A percentile compares a stretch with the other conserved stretches of the same genome.
These are phyloP conservation scores for Coryphaenoides rupestris DNA, from an alignment of 2,113 vertebrate genomes.

Conservation along the genomic window DNA sequence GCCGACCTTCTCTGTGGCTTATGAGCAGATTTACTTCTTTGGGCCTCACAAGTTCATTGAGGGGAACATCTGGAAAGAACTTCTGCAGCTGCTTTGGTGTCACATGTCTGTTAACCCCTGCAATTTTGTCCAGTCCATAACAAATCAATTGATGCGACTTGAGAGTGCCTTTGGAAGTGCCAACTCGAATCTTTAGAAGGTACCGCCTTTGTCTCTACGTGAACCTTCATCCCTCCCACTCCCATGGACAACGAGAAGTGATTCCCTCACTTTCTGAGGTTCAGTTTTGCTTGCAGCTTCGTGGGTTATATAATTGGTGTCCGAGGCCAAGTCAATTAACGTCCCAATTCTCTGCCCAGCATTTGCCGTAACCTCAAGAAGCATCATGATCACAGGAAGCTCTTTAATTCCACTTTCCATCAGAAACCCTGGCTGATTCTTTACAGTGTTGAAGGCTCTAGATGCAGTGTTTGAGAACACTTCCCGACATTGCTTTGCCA, in stretches of 20 bases:
- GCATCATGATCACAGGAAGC: no score
- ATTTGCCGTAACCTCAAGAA: conserved; percentile 28
- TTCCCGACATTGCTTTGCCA: no score
- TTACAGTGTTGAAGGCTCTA: no score
- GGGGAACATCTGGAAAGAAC: no score
- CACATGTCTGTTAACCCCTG: neutral
- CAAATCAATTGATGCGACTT: conserved; percentile 10
- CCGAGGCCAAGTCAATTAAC: conserved; percentile 22
- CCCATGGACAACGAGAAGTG: conserved; percentile 16
- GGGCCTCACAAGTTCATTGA: no score
- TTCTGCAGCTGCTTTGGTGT: no score
- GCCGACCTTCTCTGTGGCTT: no score
- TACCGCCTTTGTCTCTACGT: conserved; percentile 12
- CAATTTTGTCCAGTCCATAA: conserved; percentile 20
- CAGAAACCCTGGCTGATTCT: no score
- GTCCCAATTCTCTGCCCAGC: conserved; percentile 21
- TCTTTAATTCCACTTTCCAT: no score
- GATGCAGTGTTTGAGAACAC: no score
- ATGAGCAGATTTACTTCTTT: no score
- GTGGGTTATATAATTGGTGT: conserved; percentile 31
- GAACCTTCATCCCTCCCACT: conserved; percentile 5
- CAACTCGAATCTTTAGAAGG: conserved; percentile 13
- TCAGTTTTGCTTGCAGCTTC: conserved; percentile 15
- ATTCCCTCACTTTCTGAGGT: conserved; percentile 12
- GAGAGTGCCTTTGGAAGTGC: neutral